Conservation (phyloP, 2,113 vertebrate genomes). For the Pterocles orientalis region DNA sequence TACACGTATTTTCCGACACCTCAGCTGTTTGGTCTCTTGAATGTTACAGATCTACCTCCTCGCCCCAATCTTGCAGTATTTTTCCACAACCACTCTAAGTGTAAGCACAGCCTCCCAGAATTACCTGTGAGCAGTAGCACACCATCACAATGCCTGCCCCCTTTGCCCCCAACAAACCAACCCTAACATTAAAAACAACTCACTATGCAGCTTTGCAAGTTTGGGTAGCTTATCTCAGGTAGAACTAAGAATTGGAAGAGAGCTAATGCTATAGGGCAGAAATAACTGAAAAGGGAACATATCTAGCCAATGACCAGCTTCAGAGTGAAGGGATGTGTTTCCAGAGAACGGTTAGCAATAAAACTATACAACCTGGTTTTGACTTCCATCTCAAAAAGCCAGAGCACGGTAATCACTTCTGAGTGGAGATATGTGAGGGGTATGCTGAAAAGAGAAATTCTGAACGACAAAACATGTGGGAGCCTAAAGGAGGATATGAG, state of each 20-base stretch:
- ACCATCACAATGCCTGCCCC: background rate
- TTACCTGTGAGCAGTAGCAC: background rate
- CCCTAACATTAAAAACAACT: background rate
- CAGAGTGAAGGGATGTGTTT: background rate
- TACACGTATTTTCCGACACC: too few species aligned
- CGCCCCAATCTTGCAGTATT: too few species aligned
- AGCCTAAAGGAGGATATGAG: background rate
- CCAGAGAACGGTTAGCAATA: background rate
- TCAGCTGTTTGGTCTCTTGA: too few species aligned
- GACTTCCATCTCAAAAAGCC: constrained; percentile 14
- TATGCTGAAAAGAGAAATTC: background rate
- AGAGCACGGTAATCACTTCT: background rate
- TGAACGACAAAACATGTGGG: background rate
- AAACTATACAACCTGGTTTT: background rate
- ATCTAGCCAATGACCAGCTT: background rate
- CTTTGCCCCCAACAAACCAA: background rate
- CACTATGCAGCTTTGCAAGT: background rate
- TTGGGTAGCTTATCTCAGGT: constrained; percentile 25
- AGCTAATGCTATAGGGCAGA: background rate
- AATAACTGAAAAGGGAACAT: background rate
- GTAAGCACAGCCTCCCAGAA: background rate
- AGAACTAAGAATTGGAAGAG: background rate
- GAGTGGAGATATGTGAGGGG: background rate
- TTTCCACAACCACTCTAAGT: background rate
- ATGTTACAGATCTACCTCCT: too few species aligned